phyloP scores from a whole-genome alignment of 2,888 invertebrate genomes.

The Lycaena phlaeas region DNA sequence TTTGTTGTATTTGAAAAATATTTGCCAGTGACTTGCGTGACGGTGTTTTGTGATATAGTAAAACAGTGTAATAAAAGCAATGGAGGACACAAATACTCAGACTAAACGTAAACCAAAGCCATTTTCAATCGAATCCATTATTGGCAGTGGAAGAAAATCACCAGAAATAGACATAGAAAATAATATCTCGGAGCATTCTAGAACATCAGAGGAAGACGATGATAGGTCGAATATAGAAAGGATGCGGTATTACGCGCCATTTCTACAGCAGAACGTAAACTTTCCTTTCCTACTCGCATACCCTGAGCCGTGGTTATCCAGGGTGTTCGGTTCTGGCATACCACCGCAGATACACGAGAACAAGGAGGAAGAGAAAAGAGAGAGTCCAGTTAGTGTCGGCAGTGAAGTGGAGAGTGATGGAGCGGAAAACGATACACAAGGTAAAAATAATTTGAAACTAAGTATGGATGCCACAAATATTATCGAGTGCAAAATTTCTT shows the following conservation, averaged over 20 bases:
- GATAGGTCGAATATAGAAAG: constrained; percentile 47
- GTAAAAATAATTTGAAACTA: too few relatives aligned
- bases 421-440: constrained; percentile 55
- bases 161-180: constrained; percentile 65
- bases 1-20: constrained; percentile 5
- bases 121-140: constrained; percentile 76
- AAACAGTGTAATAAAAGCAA: constrained; percentile 39
- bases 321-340: constrained; percentile 37
- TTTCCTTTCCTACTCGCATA: constrained; percentile 63
- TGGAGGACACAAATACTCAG: constrained; percentile 52
- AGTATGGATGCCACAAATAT: too few relatives aligned
- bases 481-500: too few relatives aligned
- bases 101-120: constrained; percentile 68
- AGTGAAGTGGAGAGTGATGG: constrained; percentile 60
- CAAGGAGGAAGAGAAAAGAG: constrained; percentile 50
- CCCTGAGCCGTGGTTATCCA: constrained; percentile 58
- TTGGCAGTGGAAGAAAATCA: constrained; percentile 56
- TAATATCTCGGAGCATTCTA: constrained; percentile 49
- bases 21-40: not conserved
- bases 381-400: constrained; percentile 62
- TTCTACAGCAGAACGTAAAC: constrained; percentile 55
- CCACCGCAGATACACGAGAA: constrained; percentile 33
- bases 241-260: constrained; percentile 63
- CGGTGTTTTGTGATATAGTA: constrained; percentile 4
- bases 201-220: constrained; percentile 53